These are phyloP conservation scores for Campaea margaritaria DNA, from an alignment of 2,888 invertebrate species.

Conservation along the genomic window DNA sequence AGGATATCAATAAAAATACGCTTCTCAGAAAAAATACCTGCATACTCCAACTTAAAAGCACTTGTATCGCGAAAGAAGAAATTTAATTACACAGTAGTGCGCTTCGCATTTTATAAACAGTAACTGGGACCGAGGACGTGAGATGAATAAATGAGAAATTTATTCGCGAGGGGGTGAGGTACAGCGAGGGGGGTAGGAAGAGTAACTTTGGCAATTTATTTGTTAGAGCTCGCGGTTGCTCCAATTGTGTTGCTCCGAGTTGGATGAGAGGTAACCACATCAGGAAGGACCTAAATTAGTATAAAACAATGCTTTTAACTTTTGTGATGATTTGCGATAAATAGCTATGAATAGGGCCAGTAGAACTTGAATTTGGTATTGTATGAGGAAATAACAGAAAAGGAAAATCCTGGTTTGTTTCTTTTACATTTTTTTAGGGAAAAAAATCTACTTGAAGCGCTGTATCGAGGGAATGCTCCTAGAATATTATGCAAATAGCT, in stretches of 20 bases:
- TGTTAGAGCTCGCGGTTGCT: constrained; percentile 36
- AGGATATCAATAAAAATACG: no score
- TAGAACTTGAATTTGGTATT: no score
- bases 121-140: constrained; percentile 27
- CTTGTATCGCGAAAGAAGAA: constrained; percentile 17
- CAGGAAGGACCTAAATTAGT: neutral
- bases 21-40: neutral
- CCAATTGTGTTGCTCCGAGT: constrained; percentile 8
- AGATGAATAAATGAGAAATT: constrained; percentile 38
- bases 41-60: neutral
- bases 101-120: constrained; percentile 35
- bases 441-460: no score
- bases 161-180: constrained; percentile 6
- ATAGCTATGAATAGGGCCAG: no score
- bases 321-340: no score
- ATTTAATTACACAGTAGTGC: constrained; percentile 37
- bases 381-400: no score
- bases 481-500: no score
- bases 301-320: no score
- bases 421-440: no score
- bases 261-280: constrained; percentile 28
- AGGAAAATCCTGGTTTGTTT: no score
- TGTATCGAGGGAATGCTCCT: no score
- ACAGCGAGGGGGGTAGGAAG: constrained; percentile 24
- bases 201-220: constrained; percentile 42